phyloP scores from a whole-genome alignment of 2,888 invertebrate species.

The Amblyteles armatorius region DNA sequence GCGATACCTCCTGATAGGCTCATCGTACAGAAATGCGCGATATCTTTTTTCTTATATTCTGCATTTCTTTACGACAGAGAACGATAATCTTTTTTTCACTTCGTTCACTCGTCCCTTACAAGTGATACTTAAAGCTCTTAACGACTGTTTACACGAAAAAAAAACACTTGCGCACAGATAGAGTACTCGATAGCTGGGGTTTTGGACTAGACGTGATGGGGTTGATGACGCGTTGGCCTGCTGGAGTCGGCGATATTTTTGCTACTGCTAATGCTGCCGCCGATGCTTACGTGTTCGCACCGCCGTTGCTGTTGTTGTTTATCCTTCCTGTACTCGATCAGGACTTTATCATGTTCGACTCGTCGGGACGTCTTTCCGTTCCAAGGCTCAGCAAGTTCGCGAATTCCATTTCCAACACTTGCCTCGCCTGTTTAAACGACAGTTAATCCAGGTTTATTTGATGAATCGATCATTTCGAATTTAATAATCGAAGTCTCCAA shows the following conservation, averaged over 20 bases:
- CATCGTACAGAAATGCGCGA: background rate
- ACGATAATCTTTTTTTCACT: constrained; percentile 12
- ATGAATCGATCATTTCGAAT: background rate
- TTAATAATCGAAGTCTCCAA: background rate
- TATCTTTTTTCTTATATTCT: background rate
- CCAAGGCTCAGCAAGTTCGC: constrained; percentile 92
- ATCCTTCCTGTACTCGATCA: constrained; percentile 83
- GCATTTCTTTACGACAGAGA: constrained; percentile 7
- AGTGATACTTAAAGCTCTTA: constrained; percentile 83
- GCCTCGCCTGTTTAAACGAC: constrained; percentile 90
- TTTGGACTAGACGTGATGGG: constrained; percentile 84
- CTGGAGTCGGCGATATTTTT: constrained; percentile 52
- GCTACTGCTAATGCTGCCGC: constrained; percentile 37
- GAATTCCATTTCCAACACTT: constrained; percentile 96
- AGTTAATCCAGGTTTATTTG: background rate
- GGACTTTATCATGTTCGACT: constrained; percentile 85
- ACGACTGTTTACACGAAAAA: constrained; percentile 74
- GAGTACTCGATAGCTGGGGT: constrained; percentile 79
- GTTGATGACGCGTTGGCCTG: constrained; percentile 81
- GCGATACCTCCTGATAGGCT: background rate
- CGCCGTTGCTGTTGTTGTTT: constrained; percentile 31
- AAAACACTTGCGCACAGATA: constrained; percentile 79
- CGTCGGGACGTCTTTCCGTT: constrained; percentile 91
- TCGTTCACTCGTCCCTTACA: constrained; percentile 70
- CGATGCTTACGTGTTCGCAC: constrained; percentile 10